phyloP scores from a whole-genome alignment of 2,797 vertebrate genomes.

The Podarcis lilfordi region DNA sequence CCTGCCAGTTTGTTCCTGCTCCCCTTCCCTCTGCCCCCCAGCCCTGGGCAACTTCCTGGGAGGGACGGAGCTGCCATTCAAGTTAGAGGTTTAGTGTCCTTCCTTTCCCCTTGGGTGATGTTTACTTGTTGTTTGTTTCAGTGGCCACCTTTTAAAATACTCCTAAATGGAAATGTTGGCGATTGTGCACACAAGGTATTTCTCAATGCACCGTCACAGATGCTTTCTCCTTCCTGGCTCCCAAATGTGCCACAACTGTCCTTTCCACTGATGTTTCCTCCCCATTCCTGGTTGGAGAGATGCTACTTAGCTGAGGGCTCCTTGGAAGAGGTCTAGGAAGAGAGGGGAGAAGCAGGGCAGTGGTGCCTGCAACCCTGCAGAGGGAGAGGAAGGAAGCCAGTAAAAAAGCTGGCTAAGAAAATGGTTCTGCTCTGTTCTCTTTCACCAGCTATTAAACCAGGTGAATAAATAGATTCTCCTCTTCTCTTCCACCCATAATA shows the following conservation, averaged over 20 bases:
- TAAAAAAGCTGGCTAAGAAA: no score
- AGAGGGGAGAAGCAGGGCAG: no score
- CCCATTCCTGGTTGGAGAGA: not conserved
- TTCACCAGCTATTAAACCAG: no score
- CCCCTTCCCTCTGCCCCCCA: not conserved
- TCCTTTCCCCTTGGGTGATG: not conserved
- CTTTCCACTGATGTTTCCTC: no score
- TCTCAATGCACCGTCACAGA: not conserved
- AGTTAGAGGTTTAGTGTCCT: not conserved
- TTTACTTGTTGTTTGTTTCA: not conserved
- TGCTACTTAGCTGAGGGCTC: not conserved
- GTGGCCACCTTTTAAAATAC: not conserved
- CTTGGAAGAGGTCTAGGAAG: not conserved
- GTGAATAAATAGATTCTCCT: not conserved
- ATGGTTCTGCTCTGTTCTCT: no score
- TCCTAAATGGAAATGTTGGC: not conserved
- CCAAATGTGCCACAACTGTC: no score
- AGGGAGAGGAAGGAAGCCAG: not conserved
- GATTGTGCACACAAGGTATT: not conserved
- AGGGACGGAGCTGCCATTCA: not conserved
- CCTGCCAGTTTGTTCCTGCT: not conserved
- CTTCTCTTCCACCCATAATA: not conserved
- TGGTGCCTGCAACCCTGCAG: not conserved
- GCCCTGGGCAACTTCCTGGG: no score
- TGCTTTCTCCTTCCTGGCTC: not conserved